Base-by-base conservation (phyloP, 2,888 invertebrate genomes). In the Stomorhina lunata region DNA sequence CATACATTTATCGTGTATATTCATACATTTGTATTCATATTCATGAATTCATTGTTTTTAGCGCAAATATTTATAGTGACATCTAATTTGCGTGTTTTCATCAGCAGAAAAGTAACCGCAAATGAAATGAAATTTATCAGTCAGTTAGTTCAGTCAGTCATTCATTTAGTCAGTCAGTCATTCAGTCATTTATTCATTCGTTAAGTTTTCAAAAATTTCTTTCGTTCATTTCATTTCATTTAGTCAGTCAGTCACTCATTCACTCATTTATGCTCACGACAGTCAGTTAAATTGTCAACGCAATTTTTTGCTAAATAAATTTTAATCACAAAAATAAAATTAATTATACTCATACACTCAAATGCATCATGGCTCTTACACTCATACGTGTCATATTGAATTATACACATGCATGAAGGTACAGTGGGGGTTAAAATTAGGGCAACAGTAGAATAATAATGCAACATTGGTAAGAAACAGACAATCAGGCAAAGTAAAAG, bases 81-180 rank as follows among this genome's bases (percentile, higher is more conserved):
- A 89, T 86, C 85, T 82, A 87, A 88, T 88, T 89, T 87, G 90
- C 89, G 90, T 89, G 89, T 83, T 82, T 76, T 43, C 69, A 71
- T 75, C 71, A 63, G 53, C 37, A 71, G 63, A 75, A 77, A 77
- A 76, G 50, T 73, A 66, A 73, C 65, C 79, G 84, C 84, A 80
- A 85, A 79, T 86, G 83, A 80, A 85, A 79, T 86, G 83, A 86
- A 85, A 88, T 86, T 87, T 87, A 85, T 86, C 85, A 86, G 55
- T 57, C 75, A 65, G 17, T 45, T 57, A 76, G 37, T 27, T 85
- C 84, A 85, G 86, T 55, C 55, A 68, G 55, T 20, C 32, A 65
- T 32, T 32, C 65, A 32, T 57, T 12, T 25, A 65, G n/a, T 45
- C 73, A 53, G 48, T 53, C 57, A 27, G 15, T 55, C 29, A 55